Percentiles rank a stretch among this genome's conserved stretches.
Conservation (phyloP, 2,113 vertebrate species). For the Trinectes maculatus region DNA sequence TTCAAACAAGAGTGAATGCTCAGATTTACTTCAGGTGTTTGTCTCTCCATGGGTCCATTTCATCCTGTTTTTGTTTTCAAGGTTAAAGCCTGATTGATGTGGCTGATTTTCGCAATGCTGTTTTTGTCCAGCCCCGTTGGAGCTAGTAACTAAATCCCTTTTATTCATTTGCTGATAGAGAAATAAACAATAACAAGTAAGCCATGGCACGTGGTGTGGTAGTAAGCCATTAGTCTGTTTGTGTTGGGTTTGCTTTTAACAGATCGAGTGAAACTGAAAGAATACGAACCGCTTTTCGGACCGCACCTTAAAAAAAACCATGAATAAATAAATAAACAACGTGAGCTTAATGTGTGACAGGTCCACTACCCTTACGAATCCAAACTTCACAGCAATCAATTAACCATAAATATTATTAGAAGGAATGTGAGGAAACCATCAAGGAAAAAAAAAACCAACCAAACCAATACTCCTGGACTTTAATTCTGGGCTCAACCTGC, state of each 20-base stretch:
- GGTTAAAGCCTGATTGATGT: conserved; percentile 72
- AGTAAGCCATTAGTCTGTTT: background rate
- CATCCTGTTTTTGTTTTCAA: conserved; percentile 76
- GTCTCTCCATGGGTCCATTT: conserved; percentile 62
- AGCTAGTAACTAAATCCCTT: conserved; percentile 15
- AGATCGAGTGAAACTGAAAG: background rate
- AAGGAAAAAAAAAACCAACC: conserved; percentile 26
- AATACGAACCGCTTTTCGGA: conserved; percentile 22
- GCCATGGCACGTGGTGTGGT: too few relatives aligned
- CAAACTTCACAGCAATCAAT: conserved; percentile 11
- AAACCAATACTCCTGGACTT: conserved; percentile 35
- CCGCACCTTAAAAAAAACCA: conserved; percentile 2
- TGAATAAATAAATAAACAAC: background rate
- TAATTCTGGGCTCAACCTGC: conserved; percentile 36
- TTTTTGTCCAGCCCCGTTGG: conserved; percentile 26
- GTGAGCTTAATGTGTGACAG: conserved; percentile 1
- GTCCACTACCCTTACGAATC: too few relatives aligned
- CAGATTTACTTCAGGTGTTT: conserved; percentile 77
- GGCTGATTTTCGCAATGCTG: conserved; percentile 19
- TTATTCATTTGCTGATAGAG: conserved; percentile 21
- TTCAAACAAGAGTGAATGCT: conserved; percentile 78
- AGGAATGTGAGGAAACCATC: conserved; percentile 17
- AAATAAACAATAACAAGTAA: background rate
- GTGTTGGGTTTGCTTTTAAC: background rate
- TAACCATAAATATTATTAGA: conserved; percentile 12